Base-by-base conservation (phyloP, 92 coral and sea anemone species). In the Pocillopora grandis region DNA sequence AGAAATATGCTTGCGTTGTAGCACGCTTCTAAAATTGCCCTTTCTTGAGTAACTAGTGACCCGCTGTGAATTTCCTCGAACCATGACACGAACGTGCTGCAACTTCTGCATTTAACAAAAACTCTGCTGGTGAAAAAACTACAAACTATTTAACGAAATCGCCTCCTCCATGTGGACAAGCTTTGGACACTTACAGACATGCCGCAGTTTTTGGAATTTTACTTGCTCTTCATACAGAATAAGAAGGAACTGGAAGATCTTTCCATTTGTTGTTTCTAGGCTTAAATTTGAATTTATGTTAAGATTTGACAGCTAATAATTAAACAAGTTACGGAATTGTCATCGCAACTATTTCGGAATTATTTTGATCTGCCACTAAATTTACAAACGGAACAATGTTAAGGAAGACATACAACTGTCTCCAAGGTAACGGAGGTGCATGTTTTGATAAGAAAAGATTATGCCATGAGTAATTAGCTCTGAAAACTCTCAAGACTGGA, bases 81-180 rank as follows among this genome's bases (percentile, higher is more conserved):
- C 77, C 12, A 59, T 21, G 72, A 4, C 5, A 58, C 61, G 49
- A 71, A 81, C 85, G 85, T 69, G 85, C 68, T 33, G 64, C 60
- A 66, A 79, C 52, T 35, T 21, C 12, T 27, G 62, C n/a, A 20
- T 20, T 70, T 37, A 70, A 70, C 75, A 70, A 42, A 18, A 9
- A 12, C 75, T 70, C 56, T 14, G 20, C 18, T 15, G 75, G 52
- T 7, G 4, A 21, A 20, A 27, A 14, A 70, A 70, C 55, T 35
- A 37, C 18, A 70, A 17, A 16, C 75, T 20, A 2, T 15, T 15
- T 0, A 42, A 42, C 8, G 52, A 42, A 42, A 42, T 42, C 52
- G 8, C 52, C 8, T 42, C 52, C 8, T 42, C 5, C 4, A 7
- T 42, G 52, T 42, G 52, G 8, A 42, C 52, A 42, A 42, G 52